Evolutionary conservation across 2,888 invertebrate species (phyloP), one percentile per base, ranked within the genome.

Genomic region (Desoria tigrina): DNA sequence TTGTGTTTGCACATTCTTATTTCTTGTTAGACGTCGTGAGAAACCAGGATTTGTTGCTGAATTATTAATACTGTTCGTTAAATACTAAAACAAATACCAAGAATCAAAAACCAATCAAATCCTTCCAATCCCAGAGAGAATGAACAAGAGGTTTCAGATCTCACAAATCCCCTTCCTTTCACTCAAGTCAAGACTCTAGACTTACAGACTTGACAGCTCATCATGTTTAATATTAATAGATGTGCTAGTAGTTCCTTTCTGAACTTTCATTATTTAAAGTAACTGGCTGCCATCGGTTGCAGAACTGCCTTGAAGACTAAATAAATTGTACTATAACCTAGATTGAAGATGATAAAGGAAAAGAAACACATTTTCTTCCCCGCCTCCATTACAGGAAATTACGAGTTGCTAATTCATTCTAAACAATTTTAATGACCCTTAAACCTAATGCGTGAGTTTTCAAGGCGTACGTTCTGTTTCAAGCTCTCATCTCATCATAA

Each of bases 141-240:
- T 62, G 62, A 62, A 18, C 56, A 49, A 56, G 45, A 45, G 26
- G 49, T 55, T 62, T 62, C 49, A 55, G 56, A 62, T 50, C 27
- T 32, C 49, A 39, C 54, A 54, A 54, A 42, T 55, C 23, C n/a
- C 16, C 7, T 6, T 24, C 37, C 37, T 55, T 18, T 27, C 55
- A 27, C 27, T 32, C 32, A 16, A 51, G 14, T 21, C 21, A 6
- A 18, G 6, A 45, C 45, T 45, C n/a, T 21, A 6, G 16, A 18
- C 9, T 39, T 39, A 39, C 39, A 39, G 16, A 11, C 9, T 11
- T 11, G 45, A 45, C 45, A 45, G 21, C 45, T n/a, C 45, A 45
- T 45, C 45, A 6, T 21, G n/a, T 45, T 9, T 45, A 45, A 45
- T 21, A 18, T 18, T 16, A 18, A 45, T 45, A 21, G 9, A 21